phyloP scores from a whole-genome alignment of 2,113 vertebrate genomes.

The Callorhinus ursinus region DNA sequence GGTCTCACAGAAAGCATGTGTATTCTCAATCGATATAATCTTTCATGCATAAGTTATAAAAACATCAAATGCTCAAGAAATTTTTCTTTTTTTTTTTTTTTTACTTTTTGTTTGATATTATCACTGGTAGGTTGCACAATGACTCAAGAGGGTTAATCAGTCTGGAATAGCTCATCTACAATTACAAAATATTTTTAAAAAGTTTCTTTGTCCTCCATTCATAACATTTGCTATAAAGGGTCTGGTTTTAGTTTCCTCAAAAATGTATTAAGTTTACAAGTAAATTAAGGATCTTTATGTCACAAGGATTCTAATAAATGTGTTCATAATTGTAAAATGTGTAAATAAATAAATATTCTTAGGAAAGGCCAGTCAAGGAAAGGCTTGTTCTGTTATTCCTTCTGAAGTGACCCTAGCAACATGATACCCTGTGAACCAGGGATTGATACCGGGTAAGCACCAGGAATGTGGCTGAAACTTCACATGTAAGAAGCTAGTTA shows the following conservation, averaged over 20 bases:
- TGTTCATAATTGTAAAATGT: conserved; percentile 39
- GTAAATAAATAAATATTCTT: not conserved
- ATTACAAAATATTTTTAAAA: conserved; percentile 27
- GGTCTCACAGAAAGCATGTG: not conserved
- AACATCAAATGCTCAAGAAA: not conserved
- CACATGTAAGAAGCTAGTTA: not conserved
- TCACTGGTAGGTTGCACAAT: not conserved
- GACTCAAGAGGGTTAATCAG: not conserved
- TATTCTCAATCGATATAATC: not conserved
- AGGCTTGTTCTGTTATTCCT: not conserved
- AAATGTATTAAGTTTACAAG: not conserved
- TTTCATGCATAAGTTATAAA: conserved; percentile 2
- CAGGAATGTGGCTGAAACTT: not conserved
- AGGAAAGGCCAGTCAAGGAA: not conserved
- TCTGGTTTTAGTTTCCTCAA: conserved; percentile 15
- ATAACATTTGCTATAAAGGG: not conserved
- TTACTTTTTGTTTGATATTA: not conserved
- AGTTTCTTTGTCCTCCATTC: not conserved
- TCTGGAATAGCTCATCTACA: conserved; percentile 17
- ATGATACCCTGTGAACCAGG: not conserved
- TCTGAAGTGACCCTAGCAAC: not conserved
- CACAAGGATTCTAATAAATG: conserved; percentile 32
- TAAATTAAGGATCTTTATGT: conserved; percentile 46
- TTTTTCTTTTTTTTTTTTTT: not conserved
- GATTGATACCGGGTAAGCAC: not conserved